Base-by-base conservation (phyloP, 2,888 invertebrate species). In the Marronus borbonicus region DNA sequence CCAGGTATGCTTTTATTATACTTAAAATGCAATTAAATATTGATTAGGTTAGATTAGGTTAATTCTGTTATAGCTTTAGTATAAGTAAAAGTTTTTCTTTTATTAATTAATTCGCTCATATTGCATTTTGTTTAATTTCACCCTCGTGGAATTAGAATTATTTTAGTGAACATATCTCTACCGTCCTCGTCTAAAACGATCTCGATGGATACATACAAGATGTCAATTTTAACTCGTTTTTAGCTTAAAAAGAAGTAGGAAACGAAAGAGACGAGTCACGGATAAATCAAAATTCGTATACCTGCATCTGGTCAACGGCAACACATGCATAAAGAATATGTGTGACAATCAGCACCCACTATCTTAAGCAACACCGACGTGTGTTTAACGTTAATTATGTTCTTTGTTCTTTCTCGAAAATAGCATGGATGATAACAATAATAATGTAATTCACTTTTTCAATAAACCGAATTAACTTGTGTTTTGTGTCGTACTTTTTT, bases 311-410 rank as follows among this genome's bases (percentile, higher is more conserved):
- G 62, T 77, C 77, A 70, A 62, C 39, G 77, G 77, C 49, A 69
- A 50, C 69, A 70, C 77, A 31, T 77, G 68, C 62, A 69, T 77
- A 69, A 68, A 55, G 52, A 77, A 70, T 77, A 68, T 70, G 76
- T 76, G 52, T 77, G 77, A 77, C 77, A 77, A 77, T 77, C 77
- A 77, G 55, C 70, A 60, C 69, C 58, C 60, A 70, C 52, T 77
- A 44, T 77, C 60, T 49, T 77, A 58, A 77, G 50, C 70, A 77
- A 70, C 60, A 69, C 50, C 69, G 68, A 77, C 52, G 50, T 50
- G n/a, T 75, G n/a, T 76, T 65, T 31, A 64, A 76, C 17, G 65
- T 65, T 65, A 39, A 62, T 62, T 64, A 14, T 75, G 44, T 44
- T 12, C 50, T 52, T 65, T 14, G 65, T 76, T 66, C 28, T 10